These are phyloP conservation scores for Acanthurus leucopareius DNA, from an alignment of 2,797 vertebrate species.

Conservation along the genomic window DNA sequence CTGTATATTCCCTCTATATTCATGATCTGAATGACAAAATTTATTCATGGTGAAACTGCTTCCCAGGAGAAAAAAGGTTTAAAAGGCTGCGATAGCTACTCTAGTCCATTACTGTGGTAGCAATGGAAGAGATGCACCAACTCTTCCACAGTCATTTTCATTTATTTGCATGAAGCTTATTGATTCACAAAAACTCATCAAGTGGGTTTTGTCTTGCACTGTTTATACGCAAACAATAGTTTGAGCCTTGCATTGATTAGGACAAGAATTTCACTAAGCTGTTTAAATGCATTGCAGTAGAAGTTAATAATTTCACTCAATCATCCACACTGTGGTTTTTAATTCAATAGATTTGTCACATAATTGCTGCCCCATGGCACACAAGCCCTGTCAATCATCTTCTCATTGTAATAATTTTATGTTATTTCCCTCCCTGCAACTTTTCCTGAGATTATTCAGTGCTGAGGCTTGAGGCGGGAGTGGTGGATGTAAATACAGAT, in stretches of 20 bases:
- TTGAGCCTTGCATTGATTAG: slow-evolving; percentile 29
- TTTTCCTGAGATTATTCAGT: slow-evolving; percentile 27
- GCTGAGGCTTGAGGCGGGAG: slow-evolving; percentile 6
- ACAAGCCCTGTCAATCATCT: slow-evolving; percentile 49
- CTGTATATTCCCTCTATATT: slow-evolving; percentile 70
- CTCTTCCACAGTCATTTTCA: slow-evolving; percentile 57
- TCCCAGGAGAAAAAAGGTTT: slow-evolving; percentile 49
- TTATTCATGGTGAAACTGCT: slow-evolving; percentile 64
- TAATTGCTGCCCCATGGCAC: slow-evolving; percentile 54
- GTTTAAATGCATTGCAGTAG: slow-evolving; percentile 56
- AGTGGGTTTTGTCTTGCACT: slow-evolving; percentile 49
- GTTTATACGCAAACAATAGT: slow-evolving; percentile 40
- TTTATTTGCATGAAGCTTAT: slow-evolving; percentile 57
- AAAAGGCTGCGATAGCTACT: slow-evolving; percentile 64
- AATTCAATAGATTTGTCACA: slow-evolving; percentile 60
- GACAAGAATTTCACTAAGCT: slow-evolving; percentile 34
- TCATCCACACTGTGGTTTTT: slow-evolving; percentile 47
- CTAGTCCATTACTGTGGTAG: slow-evolving; percentile 52
- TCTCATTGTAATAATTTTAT: slow-evolving; percentile 7
- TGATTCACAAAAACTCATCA: slow-evolving; percentile 71
- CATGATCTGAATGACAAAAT: slow-evolving; percentile 67
- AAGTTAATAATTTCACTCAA: slow-evolving; percentile 59
- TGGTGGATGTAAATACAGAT: slow-evolving; percentile 61
- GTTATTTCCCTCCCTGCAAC: slow-evolving; percentile 23
- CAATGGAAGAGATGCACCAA: slow-evolving; percentile 41